Evolutionary conservation across 2,888 invertebrate genomes (phyloP).

Genomic region (Corythucha ciliata): DNA sequence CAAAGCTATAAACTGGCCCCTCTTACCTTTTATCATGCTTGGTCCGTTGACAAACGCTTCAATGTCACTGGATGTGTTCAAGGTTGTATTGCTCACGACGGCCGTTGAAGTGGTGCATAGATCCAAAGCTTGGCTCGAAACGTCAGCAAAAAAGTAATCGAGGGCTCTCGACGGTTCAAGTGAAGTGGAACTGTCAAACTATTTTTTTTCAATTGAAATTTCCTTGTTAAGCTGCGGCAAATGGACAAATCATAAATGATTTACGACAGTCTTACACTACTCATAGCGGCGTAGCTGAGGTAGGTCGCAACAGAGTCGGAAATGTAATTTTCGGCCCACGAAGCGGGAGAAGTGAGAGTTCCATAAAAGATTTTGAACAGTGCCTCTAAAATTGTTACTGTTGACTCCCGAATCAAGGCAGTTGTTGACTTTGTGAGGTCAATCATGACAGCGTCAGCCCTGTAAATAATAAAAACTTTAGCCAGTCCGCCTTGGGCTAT

Average conservation of each 20-base stretch:
- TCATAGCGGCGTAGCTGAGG: conserved; percentile 2
- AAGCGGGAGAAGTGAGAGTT: not conserved
- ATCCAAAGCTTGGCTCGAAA: no score
- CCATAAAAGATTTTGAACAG: conserved; percentile 9
- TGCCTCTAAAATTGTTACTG: conserved; percentile 1
- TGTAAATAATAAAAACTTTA: conserved; percentile 6
- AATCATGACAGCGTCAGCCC: conserved; percentile 1
- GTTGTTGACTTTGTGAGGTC: conserved; percentile 8
- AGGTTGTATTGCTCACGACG: no score
- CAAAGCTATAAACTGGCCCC: no score
- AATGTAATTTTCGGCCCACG: conserved; percentile 13
- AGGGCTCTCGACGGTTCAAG: no score
- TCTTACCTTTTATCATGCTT: conserved; percentile 14
- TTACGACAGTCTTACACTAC: not conserved
- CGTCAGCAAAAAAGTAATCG: no score
- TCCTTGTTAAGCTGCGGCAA: conserved; percentile 5
- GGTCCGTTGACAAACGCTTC: not conserved
- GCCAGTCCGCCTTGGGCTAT: no score
- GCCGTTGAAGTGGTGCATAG: no score
- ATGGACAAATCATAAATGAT: not conserved
- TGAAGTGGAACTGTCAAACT: not conserved
- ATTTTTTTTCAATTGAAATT: not conserved
- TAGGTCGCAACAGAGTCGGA: conserved; percentile 8
- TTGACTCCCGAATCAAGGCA: not conserved
- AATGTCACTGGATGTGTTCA: conserved; percentile 4